phyloP scores from a whole-genome alignment of 2,888 invertebrate species.

The Stenodera caucasica region DNA sequence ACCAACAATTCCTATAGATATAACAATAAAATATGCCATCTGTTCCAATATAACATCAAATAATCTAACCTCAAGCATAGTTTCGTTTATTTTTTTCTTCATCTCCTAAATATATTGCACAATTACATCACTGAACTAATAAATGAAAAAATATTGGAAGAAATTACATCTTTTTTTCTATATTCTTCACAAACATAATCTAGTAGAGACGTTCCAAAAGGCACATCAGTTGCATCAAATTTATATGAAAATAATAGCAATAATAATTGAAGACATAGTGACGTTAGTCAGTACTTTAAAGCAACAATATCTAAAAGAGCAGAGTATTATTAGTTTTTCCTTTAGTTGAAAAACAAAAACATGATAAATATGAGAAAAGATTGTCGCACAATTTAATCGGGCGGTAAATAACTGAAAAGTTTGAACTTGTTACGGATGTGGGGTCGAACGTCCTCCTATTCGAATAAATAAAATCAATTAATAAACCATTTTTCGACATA shows the following conservation, averaged over 20 bases:
- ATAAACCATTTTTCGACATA: no score
- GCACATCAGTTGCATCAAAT: conserved; percentile 39
- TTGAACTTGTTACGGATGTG: conserved; percentile 89
- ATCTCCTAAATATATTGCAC: conserved; percentile 26
- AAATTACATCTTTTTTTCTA: conserved; percentile 33
- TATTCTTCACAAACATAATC: conserved; percentile 23
- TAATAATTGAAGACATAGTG: conserved; percentile 15
- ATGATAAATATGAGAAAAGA: conserved; percentile 24
- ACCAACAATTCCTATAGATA: conserved; percentile 42
- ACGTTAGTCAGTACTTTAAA: conserved; percentile 49
- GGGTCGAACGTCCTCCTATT: conserved; percentile 83
- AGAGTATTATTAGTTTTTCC: conserved; percentile 32
- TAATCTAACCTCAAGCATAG: conserved; percentile 8
- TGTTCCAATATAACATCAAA: conserved; percentile 3
- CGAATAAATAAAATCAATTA: conserved; percentile 13
- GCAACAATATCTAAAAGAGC: conserved; percentile 33
- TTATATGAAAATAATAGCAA: conserved; percentile 8
- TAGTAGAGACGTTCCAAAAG: conserved; percentile 36
- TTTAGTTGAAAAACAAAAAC: conserved; percentile 16
- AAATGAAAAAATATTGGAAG: conserved; percentile 9
- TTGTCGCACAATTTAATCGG: conserved; percentile 63
- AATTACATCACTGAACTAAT: conserved; percentile 18
- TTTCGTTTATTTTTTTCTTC: conserved; percentile 12
- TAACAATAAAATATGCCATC: conserved; percentile 29
- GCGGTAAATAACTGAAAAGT: conserved; percentile 85